Base-by-base conservation (phyloP, 2,888 invertebrate genomes). In the Cephus pulcher region DNA sequence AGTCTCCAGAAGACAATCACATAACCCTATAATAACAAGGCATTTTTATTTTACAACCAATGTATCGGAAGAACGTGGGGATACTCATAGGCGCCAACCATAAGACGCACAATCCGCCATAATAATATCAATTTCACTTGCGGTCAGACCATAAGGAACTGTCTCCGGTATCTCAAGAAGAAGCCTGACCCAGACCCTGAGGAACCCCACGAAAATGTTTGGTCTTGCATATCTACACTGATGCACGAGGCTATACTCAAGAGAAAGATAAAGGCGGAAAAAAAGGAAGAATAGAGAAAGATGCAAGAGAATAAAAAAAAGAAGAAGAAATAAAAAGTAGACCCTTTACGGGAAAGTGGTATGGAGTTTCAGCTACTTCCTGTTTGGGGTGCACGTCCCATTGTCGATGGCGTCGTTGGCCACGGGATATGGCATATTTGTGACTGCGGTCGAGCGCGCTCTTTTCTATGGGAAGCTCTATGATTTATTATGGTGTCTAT, bases 321-420 rank as follows among this genome's bases (percentile, higher is more conserved):
- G 76, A 73, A 75, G 78, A 75, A 69, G 74, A 68, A 68, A 23
- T 9, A 56, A 56, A 56, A 56, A 56, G 9, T 56, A 70, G 80
- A 79, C 73, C 79, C 80, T 82, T 81, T 77, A 80, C 77, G 78
- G 80, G 82, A 82, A 80, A 82, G 82, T 79, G 83, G 88, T 86
- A 80, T 88, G 82, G 82, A 86, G 86, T 88, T 88, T 87, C 86
- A 87, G 82, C 83, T 84, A 86, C 85, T 87, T 88, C 88, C 88
- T 83, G 87, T 79, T 81, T 77, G 75, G 75, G 79, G 81, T 78
- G 70, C 78, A 40, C 73, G 33, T 74, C 35, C 80, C 56, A 82
- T 82, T 83, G 80, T 83, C 76, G 69, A 71, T 74, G 56, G 76
- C 74, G 73, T 9, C 70, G 78, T 74, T 76, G 77, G 73, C 56